Evolutionary conservation across 2,113 vertebrate species (phyloP), one percentile per base, ranked within the genome.

Genomic region (Rhinolophus sinicus): DNA sequence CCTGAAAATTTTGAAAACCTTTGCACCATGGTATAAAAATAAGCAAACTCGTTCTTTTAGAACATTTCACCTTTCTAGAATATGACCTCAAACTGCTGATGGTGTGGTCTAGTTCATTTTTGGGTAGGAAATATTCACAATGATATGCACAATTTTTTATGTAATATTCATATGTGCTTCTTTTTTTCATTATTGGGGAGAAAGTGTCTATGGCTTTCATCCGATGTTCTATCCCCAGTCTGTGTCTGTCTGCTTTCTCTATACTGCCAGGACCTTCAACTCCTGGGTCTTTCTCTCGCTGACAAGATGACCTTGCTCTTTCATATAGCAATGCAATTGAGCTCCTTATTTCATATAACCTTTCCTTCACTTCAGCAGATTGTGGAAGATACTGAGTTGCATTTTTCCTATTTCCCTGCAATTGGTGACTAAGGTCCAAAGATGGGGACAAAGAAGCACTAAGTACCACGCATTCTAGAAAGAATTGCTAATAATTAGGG

Each of bases 231-330:
- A 21, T 30, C 28, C 16, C 18, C 24, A 72, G 33, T 67, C 56
- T 70, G 22, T 52, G 40, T 84, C 78, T 91, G 50, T 86, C 50
- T 88, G 47, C n/a, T 91, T 93, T 86, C 62, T 84, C 78, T 78
- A 24, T 50, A 67, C 58, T 90, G 26, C 40, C 28, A 83, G 60
- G 73, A 87, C 3, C 35, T 56, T 70, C 56, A 94, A 35, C 30
- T 80, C 11, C 70, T 67, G 64, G 3, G 47, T 80, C 64, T 91
- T 47, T 82, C 9, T 22, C 52, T 88, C 69, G 21, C 28, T 73
- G 19, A n/a, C 14, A 77, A 90, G 76, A 60, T 80, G 52, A 33
- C 58, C 40, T 67, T 89, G 30, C 28, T 30, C 67, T 70, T 38
- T 86, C 65, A 69, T 62, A 38, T 35, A 64, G 78, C 24, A 86